Conservation (phyloP, 2,888 invertebrate species). For the Hoplodrina blanda region DNA sequence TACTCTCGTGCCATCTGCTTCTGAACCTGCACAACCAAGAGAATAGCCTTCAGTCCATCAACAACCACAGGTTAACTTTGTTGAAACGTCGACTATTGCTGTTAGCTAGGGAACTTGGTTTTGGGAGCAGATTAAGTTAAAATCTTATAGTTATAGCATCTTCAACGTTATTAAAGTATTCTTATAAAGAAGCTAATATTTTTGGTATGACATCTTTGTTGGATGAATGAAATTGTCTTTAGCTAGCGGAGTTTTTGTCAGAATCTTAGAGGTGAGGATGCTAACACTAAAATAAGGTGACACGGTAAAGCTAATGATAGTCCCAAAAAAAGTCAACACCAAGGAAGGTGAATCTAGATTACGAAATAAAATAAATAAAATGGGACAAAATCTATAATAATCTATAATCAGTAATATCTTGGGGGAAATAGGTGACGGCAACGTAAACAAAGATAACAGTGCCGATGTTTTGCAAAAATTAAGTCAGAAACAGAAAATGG, state of each 20-base stretch:
- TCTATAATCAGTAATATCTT: too few species aligned
- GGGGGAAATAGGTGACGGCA: not conserved
- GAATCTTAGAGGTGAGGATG: not conserved
- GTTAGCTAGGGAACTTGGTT: too few species aligned
- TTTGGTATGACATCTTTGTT: not conserved
- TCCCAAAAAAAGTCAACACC: conserved; percentile 5
- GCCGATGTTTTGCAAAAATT: not conserved
- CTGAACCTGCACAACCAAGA: conserved; percentile 92
- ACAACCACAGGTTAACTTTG: not conserved
- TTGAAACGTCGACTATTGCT: too few species aligned
- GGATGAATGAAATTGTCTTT: not conserved
- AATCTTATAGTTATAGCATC: too few species aligned
- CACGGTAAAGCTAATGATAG: not conserved
- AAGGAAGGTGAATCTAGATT: conserved; percentile 4
- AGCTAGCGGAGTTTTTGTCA: not conserved
- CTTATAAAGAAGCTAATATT: not conserved
- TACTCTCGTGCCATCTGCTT: conserved; percentile 97
- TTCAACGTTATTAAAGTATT: too few species aligned
- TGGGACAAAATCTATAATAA: too few species aligned
- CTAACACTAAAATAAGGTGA: conserved; percentile 7
- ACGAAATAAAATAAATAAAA: too few species aligned
- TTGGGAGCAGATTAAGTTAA: too few species aligned
- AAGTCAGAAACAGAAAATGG: not conserved
- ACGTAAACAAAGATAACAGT: conserved; percentile 6
- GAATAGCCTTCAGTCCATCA: conserved; percentile 23